Conservation (phyloP, 2,113 vertebrate genomes). For the Pachycephala philippinensis region DNA sequence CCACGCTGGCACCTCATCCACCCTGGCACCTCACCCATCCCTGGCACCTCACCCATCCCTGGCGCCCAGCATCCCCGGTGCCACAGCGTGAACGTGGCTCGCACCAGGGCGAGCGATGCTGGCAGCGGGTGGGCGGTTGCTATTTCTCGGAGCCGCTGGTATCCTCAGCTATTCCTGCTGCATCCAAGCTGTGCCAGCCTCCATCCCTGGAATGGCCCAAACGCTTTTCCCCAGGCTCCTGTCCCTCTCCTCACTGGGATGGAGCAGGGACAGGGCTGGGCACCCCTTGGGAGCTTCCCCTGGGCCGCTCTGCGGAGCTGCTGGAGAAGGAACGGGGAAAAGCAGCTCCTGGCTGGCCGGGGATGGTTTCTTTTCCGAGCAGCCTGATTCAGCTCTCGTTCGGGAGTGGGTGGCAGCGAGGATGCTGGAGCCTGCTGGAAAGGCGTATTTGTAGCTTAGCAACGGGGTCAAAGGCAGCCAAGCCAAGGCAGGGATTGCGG, state of each 20-base stretch:
- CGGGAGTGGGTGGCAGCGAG: constrained; percentile 25
- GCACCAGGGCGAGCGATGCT: background rate
- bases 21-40: background rate
- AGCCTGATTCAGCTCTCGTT: background rate
- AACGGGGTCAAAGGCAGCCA: constrained; percentile 66
- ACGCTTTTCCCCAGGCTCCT: fast-evolving
- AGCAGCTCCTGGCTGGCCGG: background rate
- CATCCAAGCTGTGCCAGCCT: background rate
- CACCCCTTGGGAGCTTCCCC: background rate
- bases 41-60: background rate
- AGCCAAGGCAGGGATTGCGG: constrained; percentile 13
- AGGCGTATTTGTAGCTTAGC: constrained; percentile 66
- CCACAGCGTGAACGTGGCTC: background rate
- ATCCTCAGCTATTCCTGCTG: constrained; percentile 3
- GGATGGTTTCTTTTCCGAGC: background rate
- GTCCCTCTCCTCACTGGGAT: background rate
- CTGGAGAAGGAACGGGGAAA: background rate
- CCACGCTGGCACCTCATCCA: background rate
- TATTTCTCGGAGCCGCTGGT: background rate
- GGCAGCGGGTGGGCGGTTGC: constrained; percentile 10
- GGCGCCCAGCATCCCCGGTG: background rate
- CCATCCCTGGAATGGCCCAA: background rate
- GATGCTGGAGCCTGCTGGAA: constrained; percentile 45
- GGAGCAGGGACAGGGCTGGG: background rate
- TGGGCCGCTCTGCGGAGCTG: background rate